Evolutionary conservation across 2,888 invertebrate genomes (phyloP).

Genomic region (Cepaea hortensis): DNA sequence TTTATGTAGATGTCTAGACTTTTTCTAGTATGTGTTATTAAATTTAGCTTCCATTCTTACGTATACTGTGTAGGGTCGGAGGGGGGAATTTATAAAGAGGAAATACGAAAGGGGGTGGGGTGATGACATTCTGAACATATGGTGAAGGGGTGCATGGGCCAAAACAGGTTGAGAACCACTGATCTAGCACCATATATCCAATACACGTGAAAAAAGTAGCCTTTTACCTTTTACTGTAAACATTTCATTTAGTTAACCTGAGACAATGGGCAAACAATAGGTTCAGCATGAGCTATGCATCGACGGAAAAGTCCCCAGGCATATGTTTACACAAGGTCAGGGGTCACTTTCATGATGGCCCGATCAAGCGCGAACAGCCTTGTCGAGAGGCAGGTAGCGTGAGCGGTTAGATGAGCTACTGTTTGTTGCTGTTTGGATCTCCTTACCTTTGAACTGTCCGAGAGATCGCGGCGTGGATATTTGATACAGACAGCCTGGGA

Average conservation of each 20-base stretch:
- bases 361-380: slow-evolving; percentile 26
- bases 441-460: slow-evolving; percentile 37
- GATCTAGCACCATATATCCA: too few species aligned
- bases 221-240: background rate
- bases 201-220: too few species aligned
- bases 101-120: too few species aligned
- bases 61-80: too few species aligned
- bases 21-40: too few species aligned
- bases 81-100: too few species aligned
- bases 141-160: too few species aligned
- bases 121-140: too few species aligned
- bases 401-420: slow-evolving; percentile 23
- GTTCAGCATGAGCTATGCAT: slow-evolving; percentile 10
- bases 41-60: too few species aligned
- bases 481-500: slow-evolving; percentile 11
- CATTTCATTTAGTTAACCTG: too few species aligned
- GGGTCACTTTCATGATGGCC: slow-evolving; percentile 33
- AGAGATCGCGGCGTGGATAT: background rate
- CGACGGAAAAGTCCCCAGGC: background rate
- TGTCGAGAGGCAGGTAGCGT: slow-evolving; percentile 16
- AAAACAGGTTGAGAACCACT: too few species aligned
- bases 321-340: slow-evolving; percentile 34
- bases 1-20: too few species aligned
- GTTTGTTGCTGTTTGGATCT: slow-evolving; percentile 38
- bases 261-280: slow-evolving; percentile 28